Percentiles rank a stretch among this genome's conserved stretches.
Conservation (phyloP, 2,888 invertebrate species). For the Kuschelorhynchus macadamiae region DNA sequence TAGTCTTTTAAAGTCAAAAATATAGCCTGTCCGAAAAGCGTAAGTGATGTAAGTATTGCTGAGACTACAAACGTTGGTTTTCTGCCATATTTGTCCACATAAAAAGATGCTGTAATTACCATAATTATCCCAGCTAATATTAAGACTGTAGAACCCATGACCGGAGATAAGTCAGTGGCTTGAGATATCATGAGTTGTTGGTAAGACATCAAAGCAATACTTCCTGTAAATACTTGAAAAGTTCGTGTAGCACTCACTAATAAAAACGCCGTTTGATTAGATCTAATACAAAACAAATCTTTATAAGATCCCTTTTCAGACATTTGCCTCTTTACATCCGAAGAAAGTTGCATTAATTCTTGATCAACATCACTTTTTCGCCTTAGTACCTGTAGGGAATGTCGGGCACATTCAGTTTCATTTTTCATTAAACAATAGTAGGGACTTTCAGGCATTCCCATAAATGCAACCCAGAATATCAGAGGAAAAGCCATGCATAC, state of each 20-base stretch:
- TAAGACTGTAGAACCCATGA: slow-evolving; percentile 67
- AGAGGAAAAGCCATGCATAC: slow-evolving; percentile 55
- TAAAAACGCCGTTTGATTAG: slow-evolving; percentile 75
- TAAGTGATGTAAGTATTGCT: slow-evolving; percentile 53
- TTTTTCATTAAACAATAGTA: slow-evolving; percentile 61
- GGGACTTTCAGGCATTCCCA: slow-evolving; percentile 63
- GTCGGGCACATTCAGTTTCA: slow-evolving; percentile 53
- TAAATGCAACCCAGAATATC: slow-evolving; percentile 56
- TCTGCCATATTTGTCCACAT: slow-evolving; percentile 61
- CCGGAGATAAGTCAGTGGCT: slow-evolving; percentile 59
- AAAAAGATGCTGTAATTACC: slow-evolving; percentile 57
- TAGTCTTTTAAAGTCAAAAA: slow-evolving; percentile 57
- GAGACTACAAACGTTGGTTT: slow-evolving; percentile 59
- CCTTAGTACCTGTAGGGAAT: slow-evolving; percentile 57
- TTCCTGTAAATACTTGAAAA: slow-evolving; percentile 60
- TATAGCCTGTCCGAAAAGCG: slow-evolving; percentile 56
- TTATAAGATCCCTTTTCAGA: slow-evolving; percentile 68
- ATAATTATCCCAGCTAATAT: slow-evolving; percentile 65
- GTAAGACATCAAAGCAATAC: slow-evolving; percentile 58
- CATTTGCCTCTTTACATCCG: slow-evolving; percentile 61
- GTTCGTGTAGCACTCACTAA: slow-evolving; percentile 71
- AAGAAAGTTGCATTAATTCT: slow-evolving; percentile 56
- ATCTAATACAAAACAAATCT: slow-evolving; percentile 72
- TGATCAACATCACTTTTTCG: slow-evolving; percentile 56
- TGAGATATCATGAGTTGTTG: slow-evolving; percentile 62